Percentiles rank a stretch among this genome's conserved stretches.
These are phyloP conservation scores for Cottoperca gobio DNA, from an alignment of 2,797 vertebrate species.

Conservation along the genomic window DNA sequence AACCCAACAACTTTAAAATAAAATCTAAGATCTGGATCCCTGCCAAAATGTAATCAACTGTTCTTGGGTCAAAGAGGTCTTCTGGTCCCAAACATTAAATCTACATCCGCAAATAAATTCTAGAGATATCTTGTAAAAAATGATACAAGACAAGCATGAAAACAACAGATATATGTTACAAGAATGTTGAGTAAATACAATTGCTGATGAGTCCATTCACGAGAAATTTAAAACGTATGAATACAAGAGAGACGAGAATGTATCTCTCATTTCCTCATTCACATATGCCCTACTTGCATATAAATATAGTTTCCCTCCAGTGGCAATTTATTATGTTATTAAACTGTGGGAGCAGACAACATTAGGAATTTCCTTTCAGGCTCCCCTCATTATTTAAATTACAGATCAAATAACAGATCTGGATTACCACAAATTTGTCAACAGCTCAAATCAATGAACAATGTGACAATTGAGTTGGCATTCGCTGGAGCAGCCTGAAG, in stretches of 20 bases:
- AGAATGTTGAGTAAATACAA: background rate
- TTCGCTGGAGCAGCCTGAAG: constrained; percentile 22
- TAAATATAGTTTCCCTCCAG: constrained; percentile 45
- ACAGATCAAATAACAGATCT: constrained; percentile 67
- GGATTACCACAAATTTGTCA: constrained; percentile 72
- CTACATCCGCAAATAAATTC: background rate
- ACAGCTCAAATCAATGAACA: constrained; percentile 63
- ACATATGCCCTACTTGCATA: constrained; percentile 36
- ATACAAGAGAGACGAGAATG: too few species aligned
- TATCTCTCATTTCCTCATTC: background rate
- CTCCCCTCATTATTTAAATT: constrained; percentile 66
- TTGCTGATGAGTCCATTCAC: background rate
- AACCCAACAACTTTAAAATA: background rate
- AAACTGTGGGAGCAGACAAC: constrained; percentile 36
- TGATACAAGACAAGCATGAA: background rate
- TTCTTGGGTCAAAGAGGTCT: background rate
- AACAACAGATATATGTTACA: background rate
- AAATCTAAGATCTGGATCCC: background rate
- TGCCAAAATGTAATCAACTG: background rate
- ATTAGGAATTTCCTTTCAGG: constrained; percentile 52
- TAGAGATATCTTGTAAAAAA: background rate
- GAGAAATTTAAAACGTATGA: background rate
- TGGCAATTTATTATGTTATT: constrained; percentile 49
- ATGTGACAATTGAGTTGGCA: constrained; percentile 33
- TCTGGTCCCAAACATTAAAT: background rate